Evolutionary conservation across 2,888 invertebrate genomes (phyloP), one percentile per base, ranked within the genome.

Genomic region (Drosophila kanekoi): DNA sequence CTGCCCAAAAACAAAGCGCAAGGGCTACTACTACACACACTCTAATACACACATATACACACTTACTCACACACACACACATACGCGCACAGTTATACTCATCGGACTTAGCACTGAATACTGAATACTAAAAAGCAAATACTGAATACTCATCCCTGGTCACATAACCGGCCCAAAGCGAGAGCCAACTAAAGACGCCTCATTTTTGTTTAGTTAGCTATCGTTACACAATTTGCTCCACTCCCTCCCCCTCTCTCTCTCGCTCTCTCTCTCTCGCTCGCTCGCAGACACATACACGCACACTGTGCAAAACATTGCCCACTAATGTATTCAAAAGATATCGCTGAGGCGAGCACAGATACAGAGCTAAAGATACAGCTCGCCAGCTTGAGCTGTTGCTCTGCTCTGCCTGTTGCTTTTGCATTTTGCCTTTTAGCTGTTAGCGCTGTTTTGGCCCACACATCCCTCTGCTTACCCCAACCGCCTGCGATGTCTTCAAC

Each of bases 1-100:
- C 67, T 85, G 68, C 72, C 82, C 79, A 85, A 79, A 79, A 84
- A 84, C 85, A 84, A 84, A 84, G 53, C 72, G 51, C 58, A 51
- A 65, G 65, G 57, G 64, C 72, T 54, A 41, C 59, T 8, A 33
- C 43, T 23, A 38, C 16, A 49, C 28, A 23, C 10, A 38, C 10
- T 18, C 16, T 13, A 2, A 45, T 4, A 10, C 10, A 47, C 8
- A 3, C 11, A 40, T 11, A 44, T 41, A 43, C 13, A 11, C 11
- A 20, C 10, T 49, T 23, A 20, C 33, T 20, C 20, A 38, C 16
- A 20, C 16, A 49, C 13, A 10, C 28, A 33, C 23, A 23, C 23
- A 23, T 5, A 23, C 23, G 2, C 8, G 23, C 23, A 23, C 2
- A n/a, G 8, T 41, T 16, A 45, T 59, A 52, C 58, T 57, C 49